Evolutionary conservation across 2,113 vertebrate genomes (phyloP), one percentile per base, ranked within the genome.

Genomic region (Bufo bufo): DNA sequence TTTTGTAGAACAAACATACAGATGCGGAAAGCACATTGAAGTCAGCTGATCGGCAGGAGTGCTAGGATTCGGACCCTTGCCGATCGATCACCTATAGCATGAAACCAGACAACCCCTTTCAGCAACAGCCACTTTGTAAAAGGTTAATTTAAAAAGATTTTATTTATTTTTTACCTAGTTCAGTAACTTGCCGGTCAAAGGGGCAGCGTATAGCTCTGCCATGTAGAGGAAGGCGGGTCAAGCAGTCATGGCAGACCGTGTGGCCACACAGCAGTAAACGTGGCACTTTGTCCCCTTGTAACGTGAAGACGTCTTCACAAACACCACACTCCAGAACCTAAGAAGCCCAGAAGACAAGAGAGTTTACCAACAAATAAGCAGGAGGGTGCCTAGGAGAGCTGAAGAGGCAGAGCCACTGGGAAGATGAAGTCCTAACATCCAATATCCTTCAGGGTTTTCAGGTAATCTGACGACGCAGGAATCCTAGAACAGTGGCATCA

Each of bases 241-340:
- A 95, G 89, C 98, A 99, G 86, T 99, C 98, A 65, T 99, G 98
- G 90, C 98, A 99, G 78, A 99, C 98, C 0, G 98, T 99, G 90
- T 99, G 98, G 49, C 98, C 98, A 81, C 98, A 99, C 49, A 99
- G 95, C 90, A 99, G 92, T 45, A 99, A 95, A 0, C 98, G 96
- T 5, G 98, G 98, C 84, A 99, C 98, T 92, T 99, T 99, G 90
- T 99, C 98, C 50, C 98, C 98, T 92, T 99, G 98, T 63, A 99
- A 94, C 74, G 97, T 98, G 93, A 99, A 99, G 11, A 99, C 98
- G 89, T 99, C 98, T 95, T 99, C 98, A 91, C 98, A 99, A 58
- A 99, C 98, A 3, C 98, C 98, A 87, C 98, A 99, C 91, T 99
- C 98, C 82, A 99, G 93, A 92, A 99, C 98, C 98, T 99, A 83